Percentiles rank a stretch among this genome's conserved stretches.
These are phyloP conservation scores for Irena cyanogastra DNA, from an alignment of 2,113 vertebrate species.

Conservation along the genomic window DNA sequence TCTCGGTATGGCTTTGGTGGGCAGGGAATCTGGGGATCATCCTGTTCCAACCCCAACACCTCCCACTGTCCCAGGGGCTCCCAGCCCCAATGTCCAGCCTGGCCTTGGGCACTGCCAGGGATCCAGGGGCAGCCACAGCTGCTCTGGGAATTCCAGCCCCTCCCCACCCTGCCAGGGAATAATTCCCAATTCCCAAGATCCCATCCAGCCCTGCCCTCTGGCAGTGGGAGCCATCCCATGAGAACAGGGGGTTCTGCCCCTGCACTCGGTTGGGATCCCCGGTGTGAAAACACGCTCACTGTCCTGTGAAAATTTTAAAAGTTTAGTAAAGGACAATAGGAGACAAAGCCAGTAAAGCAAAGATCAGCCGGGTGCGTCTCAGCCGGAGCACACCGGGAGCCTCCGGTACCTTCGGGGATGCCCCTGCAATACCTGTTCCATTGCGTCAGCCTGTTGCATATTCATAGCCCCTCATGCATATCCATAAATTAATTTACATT, in stretches of 20 bases:
- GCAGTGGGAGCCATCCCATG: not conserved
- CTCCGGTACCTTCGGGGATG: too few relatives aligned
- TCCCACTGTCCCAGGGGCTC: not conserved
- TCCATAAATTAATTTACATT: too few relatives aligned
- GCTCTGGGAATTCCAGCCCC: not conserved
- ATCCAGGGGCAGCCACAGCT: not conserved
- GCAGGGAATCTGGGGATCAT: too few relatives aligned
- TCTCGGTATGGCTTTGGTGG: not conserved
- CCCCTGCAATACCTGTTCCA: too few relatives aligned
- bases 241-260: not conserved
- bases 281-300: too few relatives aligned
- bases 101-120: not conserved
- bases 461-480: too few relatives aligned
- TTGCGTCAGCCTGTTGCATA: too few relatives aligned
- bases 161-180: not conserved
- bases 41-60: rapidly evolving
- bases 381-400: too few relatives aligned
- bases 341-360: too few relatives aligned
- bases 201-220: not conserved
- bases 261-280: rapidly evolving
- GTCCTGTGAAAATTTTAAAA: too few relatives aligned
- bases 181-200: not conserved
- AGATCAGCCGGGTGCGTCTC: too few relatives aligned
- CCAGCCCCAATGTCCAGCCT: not conserved
- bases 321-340: too few relatives aligned